Percentiles rank a stretch among this genome's conserved stretches.
Conservation (phyloP, 2,797 vertebrate species). For the Myotis pilosus region DNA sequence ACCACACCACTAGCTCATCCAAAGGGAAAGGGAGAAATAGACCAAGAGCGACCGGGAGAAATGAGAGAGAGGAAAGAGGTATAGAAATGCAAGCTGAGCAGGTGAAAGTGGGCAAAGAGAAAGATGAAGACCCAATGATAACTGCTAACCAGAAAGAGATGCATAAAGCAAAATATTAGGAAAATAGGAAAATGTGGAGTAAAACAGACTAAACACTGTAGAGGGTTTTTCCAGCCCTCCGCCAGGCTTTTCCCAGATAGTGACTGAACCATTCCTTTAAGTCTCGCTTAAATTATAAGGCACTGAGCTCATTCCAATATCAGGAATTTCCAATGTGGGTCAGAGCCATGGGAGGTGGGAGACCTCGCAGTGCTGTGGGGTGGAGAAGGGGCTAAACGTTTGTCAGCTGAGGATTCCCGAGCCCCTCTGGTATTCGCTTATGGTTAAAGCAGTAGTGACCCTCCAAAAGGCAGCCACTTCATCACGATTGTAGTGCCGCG, state of each 20-base stretch:
- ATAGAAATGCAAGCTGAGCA: neutral
- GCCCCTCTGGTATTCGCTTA: neutral
- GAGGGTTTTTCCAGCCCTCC: conserved; percentile 27
- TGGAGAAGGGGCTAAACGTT: neutral
- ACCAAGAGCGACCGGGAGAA: neutral
- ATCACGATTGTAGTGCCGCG: neutral
- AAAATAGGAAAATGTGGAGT: conserved; percentile 27
- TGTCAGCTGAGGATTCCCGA: neutral
- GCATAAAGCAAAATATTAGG: conserved; percentile 51
- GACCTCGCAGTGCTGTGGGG: neutral
- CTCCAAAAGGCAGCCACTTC: neutral
- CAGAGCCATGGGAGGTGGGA: conserved; percentile 17
- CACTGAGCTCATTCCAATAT: conserved; percentile 52
- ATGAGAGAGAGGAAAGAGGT: neutral
- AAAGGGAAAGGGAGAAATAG: neutral
- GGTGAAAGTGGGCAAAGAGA: conserved; percentile 9
- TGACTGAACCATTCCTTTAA: conserved; percentile 57
- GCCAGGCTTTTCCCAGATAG: conserved; percentile 53
- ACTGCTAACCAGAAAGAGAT: neutral
- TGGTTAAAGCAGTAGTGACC: neutral
- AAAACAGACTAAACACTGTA: conserved; percentile 2
- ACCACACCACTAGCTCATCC: rapidly evolving
- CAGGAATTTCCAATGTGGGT: conserved; percentile 47
- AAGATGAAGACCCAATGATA: neutral
- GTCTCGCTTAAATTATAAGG: conserved; percentile 66